Percentiles rank a stretch among this genome's conserved stretches.
phyloP scores from a whole-genome alignment of 92 coral and sea anemone species.

The Phenganax marumi region DNA sequence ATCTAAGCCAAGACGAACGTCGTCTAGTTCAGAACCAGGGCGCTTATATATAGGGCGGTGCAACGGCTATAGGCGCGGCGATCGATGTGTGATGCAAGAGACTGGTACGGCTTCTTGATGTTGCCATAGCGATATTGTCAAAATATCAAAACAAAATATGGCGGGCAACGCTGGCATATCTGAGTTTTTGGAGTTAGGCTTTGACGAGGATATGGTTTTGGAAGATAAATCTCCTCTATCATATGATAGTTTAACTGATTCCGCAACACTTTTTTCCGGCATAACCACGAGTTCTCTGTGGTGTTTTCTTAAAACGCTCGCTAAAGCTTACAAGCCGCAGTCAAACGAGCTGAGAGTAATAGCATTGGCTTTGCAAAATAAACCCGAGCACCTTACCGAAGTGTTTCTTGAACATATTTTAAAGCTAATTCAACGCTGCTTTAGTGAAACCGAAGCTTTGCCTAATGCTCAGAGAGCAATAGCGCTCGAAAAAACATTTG shows the following conservation, averaged over 20 bases:
- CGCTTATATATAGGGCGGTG: no score
- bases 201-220: neutral
- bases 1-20: slow-evolving; percentile 32
- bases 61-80: no score
- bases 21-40: slow-evolving; percentile 37
- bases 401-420: neutral
- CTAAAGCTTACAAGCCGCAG: neutral
- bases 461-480: slow-evolving; percentile 17
- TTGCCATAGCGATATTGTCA: no score
- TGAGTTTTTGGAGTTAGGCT: neutral
- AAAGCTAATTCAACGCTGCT: neutral
- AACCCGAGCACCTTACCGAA: neutral
- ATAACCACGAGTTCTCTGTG: no score
- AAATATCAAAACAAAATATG: no score
- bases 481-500: slow-evolving; percentile 14
- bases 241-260: neutral
- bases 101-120: no score
- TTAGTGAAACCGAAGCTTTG: slow-evolving; percentile 2
- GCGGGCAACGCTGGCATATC: neutral
- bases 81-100: no score
- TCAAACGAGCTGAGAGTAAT: neutral
- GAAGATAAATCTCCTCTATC: neutral
- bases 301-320: no score
- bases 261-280: neutral
- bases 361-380: neutral